phyloP scores from a whole-genome alignment of 2,797 vertebrate genomes.

The Hemibagrus guttatus region DNA sequence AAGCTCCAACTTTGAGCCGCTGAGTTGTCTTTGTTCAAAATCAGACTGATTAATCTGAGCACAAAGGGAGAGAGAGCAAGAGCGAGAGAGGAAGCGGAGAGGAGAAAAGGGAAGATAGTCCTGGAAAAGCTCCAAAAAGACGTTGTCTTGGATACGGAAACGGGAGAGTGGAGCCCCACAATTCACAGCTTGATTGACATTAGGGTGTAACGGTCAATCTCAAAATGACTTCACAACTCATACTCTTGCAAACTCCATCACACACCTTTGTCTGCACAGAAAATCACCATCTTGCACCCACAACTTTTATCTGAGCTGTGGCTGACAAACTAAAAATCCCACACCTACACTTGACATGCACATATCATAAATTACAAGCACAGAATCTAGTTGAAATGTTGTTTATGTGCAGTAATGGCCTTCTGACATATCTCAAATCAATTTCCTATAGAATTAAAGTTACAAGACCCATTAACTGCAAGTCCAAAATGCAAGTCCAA shows the following conservation, averaged over 20 bases:
- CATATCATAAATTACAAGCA: constrained; percentile 41
- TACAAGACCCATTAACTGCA: not conserved
- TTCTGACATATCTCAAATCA: constrained; percentile 28
- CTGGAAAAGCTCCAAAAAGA: constrained; percentile 66
- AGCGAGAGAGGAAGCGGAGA: constrained; percentile 47
- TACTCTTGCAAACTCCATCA: constrained; percentile 56
- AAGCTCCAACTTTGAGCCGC: constrained; percentile 51
- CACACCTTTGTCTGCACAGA: constrained; percentile 53
- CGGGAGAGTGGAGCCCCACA: constrained; percentile 70
- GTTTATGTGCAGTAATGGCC: constrained; percentile 17
- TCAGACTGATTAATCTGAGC: constrained; percentile 55
- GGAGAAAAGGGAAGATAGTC: constrained; percentile 56
- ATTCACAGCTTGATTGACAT: constrained; percentile 70
- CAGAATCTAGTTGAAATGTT: constrained; percentile 29
- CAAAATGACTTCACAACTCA: constrained; percentile 57
- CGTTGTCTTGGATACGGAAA: constrained; percentile 72
- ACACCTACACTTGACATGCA: constrained; percentile 43
- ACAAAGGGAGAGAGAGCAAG: constrained; percentile 55
- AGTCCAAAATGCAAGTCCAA: too few relatives aligned
- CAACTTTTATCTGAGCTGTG: constrained; percentile 42
- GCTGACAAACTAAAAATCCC: constrained; percentile 43
- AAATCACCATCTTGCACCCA: constrained; percentile 46
- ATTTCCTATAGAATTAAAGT: constrained; percentile 11
- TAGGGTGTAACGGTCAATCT: constrained; percentile 68
- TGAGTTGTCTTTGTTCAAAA: constrained; percentile 64